phyloP scores from a whole-genome alignment of 2,113 vertebrate species.

The Melanerpes formicivorus region DNA sequence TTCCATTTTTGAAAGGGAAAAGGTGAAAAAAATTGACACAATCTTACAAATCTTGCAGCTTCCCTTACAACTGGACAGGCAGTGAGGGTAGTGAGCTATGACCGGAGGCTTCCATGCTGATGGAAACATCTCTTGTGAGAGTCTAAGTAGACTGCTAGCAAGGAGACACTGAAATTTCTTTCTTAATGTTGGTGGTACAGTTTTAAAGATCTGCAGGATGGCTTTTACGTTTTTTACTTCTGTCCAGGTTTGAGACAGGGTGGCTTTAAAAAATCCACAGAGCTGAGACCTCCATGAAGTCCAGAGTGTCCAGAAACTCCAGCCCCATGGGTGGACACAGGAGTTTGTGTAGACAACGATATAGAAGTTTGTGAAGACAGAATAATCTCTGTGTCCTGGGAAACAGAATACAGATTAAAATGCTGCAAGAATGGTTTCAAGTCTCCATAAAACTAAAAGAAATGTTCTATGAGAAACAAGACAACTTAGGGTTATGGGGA shows the following conservation, averaged over 20 bases:
- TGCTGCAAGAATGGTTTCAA: background rate
- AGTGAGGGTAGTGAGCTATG: background rate
- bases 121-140: background rate
- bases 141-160: rapidly evolving
- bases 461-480: background rate
- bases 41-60: background rate
- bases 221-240: background rate
- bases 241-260: too few species aligned
- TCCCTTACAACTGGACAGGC: background rate
- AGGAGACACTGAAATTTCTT: background rate
- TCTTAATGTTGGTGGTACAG: background rate
- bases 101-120: background rate
- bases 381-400: background rate
- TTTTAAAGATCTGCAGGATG: background rate
- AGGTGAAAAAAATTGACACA: background rate
- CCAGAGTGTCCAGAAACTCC: too few species aligned
- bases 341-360: too few species aligned
- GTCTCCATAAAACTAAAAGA: background rate
- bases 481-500: background rate
- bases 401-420: background rate
- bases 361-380: background rate
- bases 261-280: too few species aligned
- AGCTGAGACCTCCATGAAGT: too few species aligned
- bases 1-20: background rate
- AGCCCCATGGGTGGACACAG: too few species aligned